Base-by-base conservation (phyloP, 2,113 vertebrate species). In the Melanotaenia duboulayi region DNA sequence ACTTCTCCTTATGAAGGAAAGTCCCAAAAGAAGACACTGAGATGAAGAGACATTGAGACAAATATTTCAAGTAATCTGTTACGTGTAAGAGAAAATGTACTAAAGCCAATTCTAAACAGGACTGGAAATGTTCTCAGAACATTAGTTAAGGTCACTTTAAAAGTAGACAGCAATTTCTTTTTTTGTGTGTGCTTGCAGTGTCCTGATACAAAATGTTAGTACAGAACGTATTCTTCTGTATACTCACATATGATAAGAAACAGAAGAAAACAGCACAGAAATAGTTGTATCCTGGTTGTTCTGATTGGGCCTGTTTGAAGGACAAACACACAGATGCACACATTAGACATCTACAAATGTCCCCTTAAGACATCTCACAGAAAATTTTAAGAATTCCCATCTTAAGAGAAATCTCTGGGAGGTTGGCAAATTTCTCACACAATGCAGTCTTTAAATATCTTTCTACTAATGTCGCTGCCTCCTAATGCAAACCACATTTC, bases 241-340 rank as follows among this genome's bases (percentile, higher is more conserved):
- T 39, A 92, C 93, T 94, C 83, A 94, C 93, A 94, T 70, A 94
- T 78, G 58, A 93, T 74, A 75, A 92, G 84, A 54, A 60, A 80
- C 46, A 94, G 73, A 32, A 90, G 74, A 22, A 89, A 58, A 71
- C 87, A 87, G 81, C 85, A 82, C 78, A 93, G 60, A 72, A 91
- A 12, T 17, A 92, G 61, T 8, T 88, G 87, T 62, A 72, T 76
- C 78, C 84, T 84, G 69, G 72, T 87, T 60, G 78, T 73, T 82
- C 91, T 89, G 65, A 89, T 42, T 54, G 76, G 8, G 32, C 90
- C 92, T 93, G 82, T 65, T 63, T 65, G 57, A 63, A 81, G 39
- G 49, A 85, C 44, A 89, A 81, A 86, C 42, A 80, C 20, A 80
- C 22, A 81, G 44, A 50, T 14, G 44, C 44, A 28, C 9, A 20